A percentile compares a stretch with the other conserved stretches of the same genome.
These are phyloP conservation scores for Tetanocera ferruginea DNA, from an alignment of 2,888 invertebrate genomes.

Conservation along the genomic window DNA sequence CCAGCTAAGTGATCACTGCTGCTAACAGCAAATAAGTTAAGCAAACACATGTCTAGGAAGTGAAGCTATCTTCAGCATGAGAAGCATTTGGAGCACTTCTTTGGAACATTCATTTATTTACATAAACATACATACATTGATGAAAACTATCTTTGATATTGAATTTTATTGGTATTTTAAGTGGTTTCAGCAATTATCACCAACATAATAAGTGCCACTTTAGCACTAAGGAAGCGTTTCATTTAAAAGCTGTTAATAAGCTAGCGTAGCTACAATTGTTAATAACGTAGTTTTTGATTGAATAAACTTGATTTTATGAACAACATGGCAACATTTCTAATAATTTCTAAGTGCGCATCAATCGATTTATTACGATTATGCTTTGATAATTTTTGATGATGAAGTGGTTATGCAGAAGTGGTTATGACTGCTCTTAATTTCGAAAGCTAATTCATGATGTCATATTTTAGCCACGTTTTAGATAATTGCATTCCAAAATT, in stretches of 20 bases:
- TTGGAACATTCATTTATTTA: slow-evolving; percentile 3
- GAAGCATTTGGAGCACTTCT: background rate
- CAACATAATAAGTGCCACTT: slow-evolving; percentile 3
- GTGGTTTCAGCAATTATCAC: slow-evolving; percentile 18
- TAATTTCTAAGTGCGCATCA: no score
- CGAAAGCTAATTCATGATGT: no score
- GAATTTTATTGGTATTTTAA: background rate
- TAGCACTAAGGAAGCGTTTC: background rate
- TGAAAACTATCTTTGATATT: background rate
- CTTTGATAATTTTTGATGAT: no score
- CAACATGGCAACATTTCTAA: no score
- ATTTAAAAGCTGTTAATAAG: slow-evolving; percentile 13
- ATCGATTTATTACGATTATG: no score
- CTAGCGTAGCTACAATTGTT: background rate
- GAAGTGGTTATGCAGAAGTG: no score
- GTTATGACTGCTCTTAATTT: no score
- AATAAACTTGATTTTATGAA: no score
- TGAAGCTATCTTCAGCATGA: background rate
- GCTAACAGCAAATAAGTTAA: background rate
- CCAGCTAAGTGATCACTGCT: background rate
- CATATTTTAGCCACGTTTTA: no score
- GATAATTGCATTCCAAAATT: no score
- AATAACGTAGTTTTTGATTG: no score
- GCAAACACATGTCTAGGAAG: background rate
- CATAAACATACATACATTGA: no score